A percentile compares a stretch with the other conserved stretches of the same genome.
Evolutionary conservation across 1,140 invertebrate species (phyloP).

Genomic region (Lepidurus apus): DNA sequence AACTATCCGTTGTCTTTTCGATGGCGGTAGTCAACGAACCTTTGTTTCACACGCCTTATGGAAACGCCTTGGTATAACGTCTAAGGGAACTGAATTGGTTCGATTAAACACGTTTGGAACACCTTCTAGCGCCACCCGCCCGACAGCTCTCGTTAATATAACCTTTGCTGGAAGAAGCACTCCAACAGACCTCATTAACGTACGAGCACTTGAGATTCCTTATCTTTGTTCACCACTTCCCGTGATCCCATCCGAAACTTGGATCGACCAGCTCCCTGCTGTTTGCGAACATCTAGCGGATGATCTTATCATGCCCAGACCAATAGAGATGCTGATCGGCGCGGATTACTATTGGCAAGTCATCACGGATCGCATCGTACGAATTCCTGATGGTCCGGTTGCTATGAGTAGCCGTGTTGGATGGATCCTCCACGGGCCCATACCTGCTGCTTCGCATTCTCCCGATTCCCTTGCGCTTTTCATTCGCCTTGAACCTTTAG

Average conservation of each 20-base stretch:
- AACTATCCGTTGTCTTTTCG: background rate
- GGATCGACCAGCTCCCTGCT: background rate
- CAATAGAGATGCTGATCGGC: constrained; percentile 24
- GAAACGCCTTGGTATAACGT: background rate
- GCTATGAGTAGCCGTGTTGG: background rate
- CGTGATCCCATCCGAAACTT: background rate
- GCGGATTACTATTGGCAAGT: constrained; percentile 31
- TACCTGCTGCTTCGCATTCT: background rate
- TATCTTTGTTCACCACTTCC: background rate
- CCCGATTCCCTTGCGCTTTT: background rate
- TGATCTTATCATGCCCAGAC: too few species aligned
- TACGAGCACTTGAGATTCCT: background rate
- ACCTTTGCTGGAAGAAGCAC: background rate
- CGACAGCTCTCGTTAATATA: background rate
- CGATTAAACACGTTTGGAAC: background rate
- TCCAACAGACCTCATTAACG: background rate
- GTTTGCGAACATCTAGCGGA: too few species aligned
- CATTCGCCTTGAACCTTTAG: background rate
- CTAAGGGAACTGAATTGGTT: background rate
- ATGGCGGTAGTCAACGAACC: background rate
- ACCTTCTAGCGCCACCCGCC: background rate
- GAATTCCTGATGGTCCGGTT: background rate
- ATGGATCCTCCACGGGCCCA: background rate
- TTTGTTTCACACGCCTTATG: background rate
- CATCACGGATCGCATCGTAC: constrained; percentile 15